Conservation (phyloP, 2,888 invertebrate species). For the Ditylenchus weischeri region DNA sequence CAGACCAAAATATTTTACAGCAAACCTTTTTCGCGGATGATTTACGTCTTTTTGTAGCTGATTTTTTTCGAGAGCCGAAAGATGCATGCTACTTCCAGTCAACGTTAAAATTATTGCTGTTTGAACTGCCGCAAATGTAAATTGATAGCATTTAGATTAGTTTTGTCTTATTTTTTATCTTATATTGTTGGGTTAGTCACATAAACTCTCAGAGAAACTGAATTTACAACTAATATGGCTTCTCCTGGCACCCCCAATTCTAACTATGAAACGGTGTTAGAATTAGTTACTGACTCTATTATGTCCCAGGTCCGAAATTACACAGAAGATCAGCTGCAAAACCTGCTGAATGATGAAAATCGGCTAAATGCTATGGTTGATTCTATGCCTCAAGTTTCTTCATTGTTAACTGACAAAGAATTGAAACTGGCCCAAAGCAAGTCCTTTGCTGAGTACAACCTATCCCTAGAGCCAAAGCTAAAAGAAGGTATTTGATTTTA, state of each 20-base stretch:
- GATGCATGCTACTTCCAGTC: no score
- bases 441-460: constrained; percentile 83
- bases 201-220: no score
- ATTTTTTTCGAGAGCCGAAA: no score
- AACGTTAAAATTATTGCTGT: no score
- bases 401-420: constrained; percentile 75
- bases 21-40: no score
- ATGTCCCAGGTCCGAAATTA: constrained; percentile 40
- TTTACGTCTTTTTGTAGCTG: no score
- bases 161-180: no score
- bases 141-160: no score
- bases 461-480: constrained; percentile 77
- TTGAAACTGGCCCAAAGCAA: constrained; percentile 82
- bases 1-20: no score
- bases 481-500: constrained; percentile 62
- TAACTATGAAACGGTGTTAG: constrained; percentile 34
- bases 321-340: constrained; percentile 48
- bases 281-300: constrained; percentile 31
- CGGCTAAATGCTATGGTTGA: constrained; percentile 44
- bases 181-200: no score
- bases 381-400: constrained; percentile 63
- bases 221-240: not conserved
- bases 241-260: not conserved
- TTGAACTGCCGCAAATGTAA: no score
- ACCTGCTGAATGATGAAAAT: constrained; percentile 43